phyloP scores from a whole-genome alignment of 2,797 vertebrate genomes.

The Selene dorsalis region DNA sequence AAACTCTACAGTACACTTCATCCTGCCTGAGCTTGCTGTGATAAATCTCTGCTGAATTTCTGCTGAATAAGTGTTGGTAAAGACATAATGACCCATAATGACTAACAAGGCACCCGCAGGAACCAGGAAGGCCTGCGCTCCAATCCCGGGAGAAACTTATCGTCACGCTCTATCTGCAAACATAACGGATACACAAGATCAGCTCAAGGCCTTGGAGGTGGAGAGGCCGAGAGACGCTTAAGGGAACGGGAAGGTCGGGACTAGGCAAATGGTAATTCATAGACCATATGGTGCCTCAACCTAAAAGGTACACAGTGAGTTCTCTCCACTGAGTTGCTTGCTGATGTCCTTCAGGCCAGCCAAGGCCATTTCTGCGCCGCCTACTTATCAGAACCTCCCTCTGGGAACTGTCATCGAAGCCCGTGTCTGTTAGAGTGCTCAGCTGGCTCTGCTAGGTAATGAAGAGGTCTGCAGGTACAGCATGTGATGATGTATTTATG shows the following conservation, averaged over 20 bases:
- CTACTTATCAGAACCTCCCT: slow-evolving; percentile 70
- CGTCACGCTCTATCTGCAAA: slow-evolving; percentile 73
- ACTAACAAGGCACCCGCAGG: slow-evolving; percentile 64
- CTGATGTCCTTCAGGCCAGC: slow-evolving; percentile 67
- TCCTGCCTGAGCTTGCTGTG: slow-evolving; percentile 30
- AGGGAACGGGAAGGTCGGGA: slow-evolving; percentile 59
- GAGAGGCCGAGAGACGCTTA: slow-evolving; percentile 64
- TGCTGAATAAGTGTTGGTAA: slow-evolving; percentile 66
- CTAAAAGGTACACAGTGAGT: slow-evolving; percentile 59
- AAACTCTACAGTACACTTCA: slow-evolving; percentile 27
- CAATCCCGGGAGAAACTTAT: slow-evolving; percentile 53
- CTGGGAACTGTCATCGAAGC: slow-evolving; percentile 73
- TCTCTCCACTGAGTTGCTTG: slow-evolving; percentile 46
- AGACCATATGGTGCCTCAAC: slow-evolving; percentile 76
- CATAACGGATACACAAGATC: slow-evolving; percentile 72
- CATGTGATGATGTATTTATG: slow-evolving; percentile 81
- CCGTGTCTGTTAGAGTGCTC: slow-evolving; percentile 76
- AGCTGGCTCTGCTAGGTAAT: slow-evolving; percentile 57
- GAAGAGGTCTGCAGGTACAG: slow-evolving; percentile 72
- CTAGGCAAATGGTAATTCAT: slow-evolving; percentile 74
- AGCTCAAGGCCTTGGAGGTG: slow-evolving; percentile 68
- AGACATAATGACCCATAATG: slow-evolving; percentile 70
- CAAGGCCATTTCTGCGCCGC: slow-evolving; percentile 74
- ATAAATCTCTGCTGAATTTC: slow-evolving; percentile 56
- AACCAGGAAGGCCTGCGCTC: slow-evolving; percentile 47